Conservation (phyloP, 2,888 invertebrate genomes). For the Biston betularia region DNA sequence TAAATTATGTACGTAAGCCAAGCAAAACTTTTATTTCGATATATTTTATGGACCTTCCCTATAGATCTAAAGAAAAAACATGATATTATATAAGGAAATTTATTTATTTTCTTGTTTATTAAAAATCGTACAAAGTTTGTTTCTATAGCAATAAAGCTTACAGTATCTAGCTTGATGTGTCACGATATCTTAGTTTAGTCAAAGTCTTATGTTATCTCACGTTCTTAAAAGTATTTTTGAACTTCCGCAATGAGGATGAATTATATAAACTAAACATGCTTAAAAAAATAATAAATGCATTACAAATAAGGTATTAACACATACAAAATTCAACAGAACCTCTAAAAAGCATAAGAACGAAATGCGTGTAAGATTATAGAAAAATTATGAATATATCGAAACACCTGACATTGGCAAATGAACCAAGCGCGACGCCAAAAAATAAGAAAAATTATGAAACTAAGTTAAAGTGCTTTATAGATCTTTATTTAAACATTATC, state of each 20-base stretch:
- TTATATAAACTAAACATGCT: not conserved
- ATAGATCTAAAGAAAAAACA: not conserved
- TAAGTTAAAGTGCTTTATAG: too few relatives aligned
- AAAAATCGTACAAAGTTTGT: not conserved
- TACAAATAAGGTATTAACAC: not conserved
- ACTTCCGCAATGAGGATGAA: conserved; percentile 1
- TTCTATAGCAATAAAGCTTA: not conserved
- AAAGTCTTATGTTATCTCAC: not conserved
- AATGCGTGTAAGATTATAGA: too few relatives aligned
- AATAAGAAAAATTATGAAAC: too few relatives aligned
- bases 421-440: too few relatives aligned
- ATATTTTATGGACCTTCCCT: not conserved
- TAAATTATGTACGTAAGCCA: conserved; percentile 2
- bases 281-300: not conserved
- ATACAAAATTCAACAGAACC: too few relatives aligned
- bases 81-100: not conserved
- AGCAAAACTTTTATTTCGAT: not conserved
- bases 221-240: not conserved
- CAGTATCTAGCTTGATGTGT: too few relatives aligned
- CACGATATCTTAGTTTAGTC: too few relatives aligned
- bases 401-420: too few relatives aligned
- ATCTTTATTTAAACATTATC: too few relatives aligned
- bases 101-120: not conserved
- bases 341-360: too few relatives aligned
- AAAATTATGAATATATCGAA: too few relatives aligned